Conservation (phyloP, 1,140 invertebrate species). For the Dinoponera quadriceps region DNA sequence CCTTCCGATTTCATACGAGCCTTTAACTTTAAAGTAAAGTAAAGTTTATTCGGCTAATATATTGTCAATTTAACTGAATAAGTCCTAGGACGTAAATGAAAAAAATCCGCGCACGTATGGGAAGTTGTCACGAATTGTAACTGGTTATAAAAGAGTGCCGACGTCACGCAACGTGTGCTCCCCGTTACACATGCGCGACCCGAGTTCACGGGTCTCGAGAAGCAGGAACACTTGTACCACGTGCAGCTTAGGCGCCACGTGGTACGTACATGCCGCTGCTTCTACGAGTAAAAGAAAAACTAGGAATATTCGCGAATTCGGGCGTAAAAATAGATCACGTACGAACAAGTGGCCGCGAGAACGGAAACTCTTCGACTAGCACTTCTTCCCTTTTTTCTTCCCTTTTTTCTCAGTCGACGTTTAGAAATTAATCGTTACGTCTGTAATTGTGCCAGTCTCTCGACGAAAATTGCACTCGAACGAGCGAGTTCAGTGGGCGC, state of each 20-base stretch:
- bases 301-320: constrained; percentile 49
- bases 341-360: constrained; percentile 67
- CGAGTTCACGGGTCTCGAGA: constrained; percentile 37
- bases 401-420: no score
- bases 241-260: constrained; percentile 70
- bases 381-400: no score
- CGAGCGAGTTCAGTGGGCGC: neutral
- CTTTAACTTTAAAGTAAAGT: no score
- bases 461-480: neutral
- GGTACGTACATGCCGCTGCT: constrained; percentile 38
- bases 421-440: no score
- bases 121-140: neutral
- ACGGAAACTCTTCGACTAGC: constrained; percentile 10
- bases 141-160: constrained; percentile 9
- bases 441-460: neutral
- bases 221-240: constrained; percentile 67
- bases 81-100: no score
- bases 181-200: constrained; percentile 38
- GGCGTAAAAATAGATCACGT: constrained; percentile 65
- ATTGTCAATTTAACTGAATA: no score
- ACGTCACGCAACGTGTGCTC: constrained; percentile 29
- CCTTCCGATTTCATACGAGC: neutral
- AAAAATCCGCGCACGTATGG: no score
- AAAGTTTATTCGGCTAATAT: no score
- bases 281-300: constrained; percentile 34